Evolutionary conservation across 2,113 vertebrate genomes (phyloP).

Genomic region (Arothron firmamentum): DNA sequence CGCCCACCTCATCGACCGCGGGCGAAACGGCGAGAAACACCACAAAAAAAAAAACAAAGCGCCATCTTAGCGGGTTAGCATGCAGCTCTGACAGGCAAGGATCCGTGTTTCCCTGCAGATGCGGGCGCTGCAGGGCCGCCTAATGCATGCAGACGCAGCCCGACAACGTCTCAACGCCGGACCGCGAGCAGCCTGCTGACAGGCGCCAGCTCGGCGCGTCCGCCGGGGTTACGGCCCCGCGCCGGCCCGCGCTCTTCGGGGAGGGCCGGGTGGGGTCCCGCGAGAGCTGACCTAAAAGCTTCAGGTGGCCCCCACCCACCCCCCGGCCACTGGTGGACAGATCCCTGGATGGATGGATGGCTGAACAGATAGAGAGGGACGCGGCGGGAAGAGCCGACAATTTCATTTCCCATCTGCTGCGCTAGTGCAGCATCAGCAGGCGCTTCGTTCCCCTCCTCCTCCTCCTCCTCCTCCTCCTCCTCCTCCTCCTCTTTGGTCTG

Average conservation of each 20-base stretch:
- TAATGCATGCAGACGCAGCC: constrained; percentile 55
- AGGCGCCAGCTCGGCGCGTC: constrained; percentile 23
- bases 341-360: constrained; percentile 52
- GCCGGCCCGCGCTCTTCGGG: constrained; percentile 22
- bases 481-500: constrained; percentile 48
- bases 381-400: constrained; percentile 50
- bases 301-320: constrained; percentile 26
- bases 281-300: constrained; percentile 52
- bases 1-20: constrained; percentile 3
- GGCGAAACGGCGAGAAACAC: constrained; percentile 31
- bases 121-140: constrained; percentile 43
- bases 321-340: too few relatives aligned
- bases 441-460: constrained; percentile 57
- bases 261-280: constrained; percentile 22
- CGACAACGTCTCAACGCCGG: constrained; percentile 31
- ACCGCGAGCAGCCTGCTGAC: constrained; percentile 28
- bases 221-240: constrained; percentile 33
- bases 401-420: constrained; percentile 66
- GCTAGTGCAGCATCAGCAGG: constrained; percentile 70
- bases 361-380: constrained; percentile 45
- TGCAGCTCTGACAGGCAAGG: constrained; percentile 37
- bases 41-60: background rate
- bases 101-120: constrained; percentile 29
- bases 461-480: too few relatives aligned
- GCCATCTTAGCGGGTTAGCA: constrained; percentile 32